Conservation (phyloP, 2,797 vertebrate species). For the Holocentrus rufus region DNA sequence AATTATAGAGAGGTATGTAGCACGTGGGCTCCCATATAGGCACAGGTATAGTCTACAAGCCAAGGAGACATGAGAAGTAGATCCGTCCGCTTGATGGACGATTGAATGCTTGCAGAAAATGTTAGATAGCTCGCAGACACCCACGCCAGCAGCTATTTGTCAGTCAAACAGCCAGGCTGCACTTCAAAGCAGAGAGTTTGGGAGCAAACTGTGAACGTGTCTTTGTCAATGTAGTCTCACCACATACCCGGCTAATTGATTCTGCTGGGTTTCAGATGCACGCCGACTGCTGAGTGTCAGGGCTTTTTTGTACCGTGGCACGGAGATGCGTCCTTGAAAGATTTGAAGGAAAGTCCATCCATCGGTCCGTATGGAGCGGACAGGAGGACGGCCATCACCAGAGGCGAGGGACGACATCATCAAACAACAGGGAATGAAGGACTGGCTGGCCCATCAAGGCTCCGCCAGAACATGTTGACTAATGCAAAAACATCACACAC, state of each 20-base stretch:
- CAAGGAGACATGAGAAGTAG: constrained; percentile 21
- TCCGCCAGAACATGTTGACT: constrained; percentile 50
- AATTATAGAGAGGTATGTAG: background rate
- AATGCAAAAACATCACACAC: constrained; percentile 24
- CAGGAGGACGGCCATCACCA: constrained; percentile 34
- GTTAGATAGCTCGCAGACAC: constrained; percentile 28
- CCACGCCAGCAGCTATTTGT: constrained; percentile 51
- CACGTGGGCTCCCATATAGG: constrained; percentile 17
- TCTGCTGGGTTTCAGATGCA: constrained; percentile 50
- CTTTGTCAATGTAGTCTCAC: constrained; percentile 61
- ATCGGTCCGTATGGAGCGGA: constrained; percentile 14
- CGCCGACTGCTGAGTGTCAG: constrained; percentile 18
- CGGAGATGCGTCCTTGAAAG: constrained; percentile 41
- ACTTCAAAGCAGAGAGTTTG: constrained; percentile 64
- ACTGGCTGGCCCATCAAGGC: constrained; percentile 44
- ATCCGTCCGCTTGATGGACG: background rate
- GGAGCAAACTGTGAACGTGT: constrained; percentile 43
- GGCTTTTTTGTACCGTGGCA: constrained; percentile 34
- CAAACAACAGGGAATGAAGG: constrained; percentile 61
- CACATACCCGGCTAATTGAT: constrained; percentile 62
- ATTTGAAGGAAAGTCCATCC: constrained; percentile 44
- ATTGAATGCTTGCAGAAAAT: constrained; percentile 22
- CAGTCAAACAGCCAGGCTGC: constrained; percentile 45
- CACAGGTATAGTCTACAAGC: constrained; percentile 22
- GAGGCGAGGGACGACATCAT: constrained; percentile 48